Percentiles rank a stretch among this genome's conserved stretches.
Evolutionary conservation across 2,888 invertebrate genomes (phyloP).

Genomic region (Plagodis pulveraria): DNA sequence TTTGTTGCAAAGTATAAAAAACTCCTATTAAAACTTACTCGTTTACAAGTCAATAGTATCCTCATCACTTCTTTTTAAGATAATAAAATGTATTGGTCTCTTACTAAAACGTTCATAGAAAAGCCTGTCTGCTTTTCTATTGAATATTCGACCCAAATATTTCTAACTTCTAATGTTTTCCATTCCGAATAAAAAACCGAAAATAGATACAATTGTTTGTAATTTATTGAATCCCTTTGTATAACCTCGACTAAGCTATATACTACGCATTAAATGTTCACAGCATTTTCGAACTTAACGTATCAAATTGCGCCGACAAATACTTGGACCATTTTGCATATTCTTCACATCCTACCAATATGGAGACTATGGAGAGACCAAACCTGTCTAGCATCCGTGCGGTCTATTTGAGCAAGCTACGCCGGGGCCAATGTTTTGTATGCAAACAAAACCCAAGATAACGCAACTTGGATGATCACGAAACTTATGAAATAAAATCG

Average conservation of each 20-base stretch:
- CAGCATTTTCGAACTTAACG: not conserved
- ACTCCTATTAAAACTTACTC: too few relatives aligned
- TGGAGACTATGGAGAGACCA: conserved; percentile 30
- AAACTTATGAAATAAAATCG: conserved; percentile 31
- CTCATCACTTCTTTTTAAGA: too few relatives aligned
- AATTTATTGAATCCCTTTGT: too few relatives aligned
- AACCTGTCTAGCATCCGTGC: conserved; percentile 68
- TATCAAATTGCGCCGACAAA: not conserved
- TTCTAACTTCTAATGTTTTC: too few relatives aligned
- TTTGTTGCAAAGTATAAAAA: too few relatives aligned
- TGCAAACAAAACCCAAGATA: conserved; percentile 60
- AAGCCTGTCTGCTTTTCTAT: too few relatives aligned
- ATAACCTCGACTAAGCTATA: not conserved
- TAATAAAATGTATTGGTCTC: too few relatives aligned
- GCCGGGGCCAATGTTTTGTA: conserved; percentile 57
- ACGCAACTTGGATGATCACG: conserved; percentile 36
- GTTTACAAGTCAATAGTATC: too few relatives aligned
- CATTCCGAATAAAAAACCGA: too few relatives aligned
- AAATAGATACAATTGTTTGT: too few relatives aligned
- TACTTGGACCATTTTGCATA: conserved; percentile 24
- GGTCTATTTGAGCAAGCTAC: conserved; percentile 70
- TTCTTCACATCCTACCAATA: conserved; percentile 15
- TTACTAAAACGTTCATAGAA: too few relatives aligned
- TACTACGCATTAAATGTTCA: not conserved
- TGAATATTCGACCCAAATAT: too few relatives aligned